These are phyloP conservation scores for Drosophila tani DNA, from an alignment of 1,140 invertebrate genomes.

Conservation along the genomic window DNA sequence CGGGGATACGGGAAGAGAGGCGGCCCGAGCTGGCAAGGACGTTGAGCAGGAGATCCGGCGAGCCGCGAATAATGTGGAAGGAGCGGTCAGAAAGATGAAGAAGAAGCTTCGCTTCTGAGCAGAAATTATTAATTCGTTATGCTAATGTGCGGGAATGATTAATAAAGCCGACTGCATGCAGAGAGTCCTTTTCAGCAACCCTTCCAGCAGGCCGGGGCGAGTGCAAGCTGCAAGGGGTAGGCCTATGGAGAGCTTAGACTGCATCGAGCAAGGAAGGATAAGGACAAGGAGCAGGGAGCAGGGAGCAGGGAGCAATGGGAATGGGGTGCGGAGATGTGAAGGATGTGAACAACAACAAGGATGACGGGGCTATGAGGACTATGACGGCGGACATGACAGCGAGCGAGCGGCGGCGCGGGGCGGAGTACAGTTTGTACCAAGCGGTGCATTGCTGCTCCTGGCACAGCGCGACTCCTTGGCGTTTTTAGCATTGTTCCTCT, in stretches of 20 bases:
- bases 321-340: constrained; percentile 18
- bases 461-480: constrained; percentile 80
- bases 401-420: constrained; percentile 17
- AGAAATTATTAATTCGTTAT: constrained; percentile 48
- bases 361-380: constrained; percentile 46
- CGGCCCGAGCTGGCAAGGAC: background rate
- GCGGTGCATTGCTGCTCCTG: constrained; percentile 78
- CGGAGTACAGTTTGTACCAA: constrained; percentile 83
- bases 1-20: constrained; percentile 3
- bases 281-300: constrained; percentile 26
- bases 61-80: constrained; percentile 1
- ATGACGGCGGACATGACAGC: constrained; percentile 70
- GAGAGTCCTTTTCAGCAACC: constrained; percentile 38
- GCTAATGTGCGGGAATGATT: constrained; percentile 51
- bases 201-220: constrained; percentile 24
- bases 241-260: constrained; percentile 73
- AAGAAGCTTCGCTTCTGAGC: constrained; percentile 32
- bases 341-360: constrained; percentile 44
- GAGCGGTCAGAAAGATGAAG: constrained; percentile 5
- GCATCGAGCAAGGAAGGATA: constrained; percentile 61
- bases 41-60: background rate
- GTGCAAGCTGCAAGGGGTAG: constrained; percentile 65
- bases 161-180: constrained; percentile 54
- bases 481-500: constrained; percentile 71
- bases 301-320: constrained; percentile 4